Evolutionary conservation across 2,113 vertebrate genomes (phyloP), one percentile per base, ranked within the genome.

Genomic region (Gadus macrocephalus): DNA sequence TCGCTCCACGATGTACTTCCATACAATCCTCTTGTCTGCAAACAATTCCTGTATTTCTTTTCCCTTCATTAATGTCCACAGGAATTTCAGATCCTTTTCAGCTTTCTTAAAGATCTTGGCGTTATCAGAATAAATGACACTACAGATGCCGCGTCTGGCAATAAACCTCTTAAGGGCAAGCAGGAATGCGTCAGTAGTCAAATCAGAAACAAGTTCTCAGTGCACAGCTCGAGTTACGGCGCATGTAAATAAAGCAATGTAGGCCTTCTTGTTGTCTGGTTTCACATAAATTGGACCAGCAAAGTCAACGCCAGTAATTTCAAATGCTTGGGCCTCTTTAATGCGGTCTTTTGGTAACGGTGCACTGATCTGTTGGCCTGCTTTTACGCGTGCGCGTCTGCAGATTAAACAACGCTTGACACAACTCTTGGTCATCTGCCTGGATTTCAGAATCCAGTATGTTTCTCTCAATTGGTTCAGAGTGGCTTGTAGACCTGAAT

Each of bases 61-160:
- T 68, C 53, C 38, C 62, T 35, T 66, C 5, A 56, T 58, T 4
- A 19, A 5, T 22, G 35, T 60, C 31, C 31, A 69, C 1, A 75
- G 66, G 7, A 15, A 58, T 14, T 59, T 62, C 17, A 75, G 15
- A 8, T 78, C 71, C 31, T 68, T 65, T n/a, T 75, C 66, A 5
- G 58, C 69, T 69, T 66, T 31, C 58, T 79, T 68, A 38, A 71
- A 79, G 2, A 53, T 76, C 12, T 27, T 64, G 19, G 55, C 62
- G 17, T 79, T 76, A 14, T 76, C 70, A 56, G 67, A 80, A 63
- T 76, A 80, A 14, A 80, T 75, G 3, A 58, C 35, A 17, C 25
- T 80, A n/a, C n/a, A n/a, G n/a, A n/a, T n/a, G n/a, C n/a, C n/a
- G n/a, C n/a, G n/a, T n/a, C n/a, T n/a, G n/a, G 38, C 69, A 79